Evolutionary conservation across 2,113 vertebrate species (phyloP).

Genomic region (Bucco capensis): DNA sequence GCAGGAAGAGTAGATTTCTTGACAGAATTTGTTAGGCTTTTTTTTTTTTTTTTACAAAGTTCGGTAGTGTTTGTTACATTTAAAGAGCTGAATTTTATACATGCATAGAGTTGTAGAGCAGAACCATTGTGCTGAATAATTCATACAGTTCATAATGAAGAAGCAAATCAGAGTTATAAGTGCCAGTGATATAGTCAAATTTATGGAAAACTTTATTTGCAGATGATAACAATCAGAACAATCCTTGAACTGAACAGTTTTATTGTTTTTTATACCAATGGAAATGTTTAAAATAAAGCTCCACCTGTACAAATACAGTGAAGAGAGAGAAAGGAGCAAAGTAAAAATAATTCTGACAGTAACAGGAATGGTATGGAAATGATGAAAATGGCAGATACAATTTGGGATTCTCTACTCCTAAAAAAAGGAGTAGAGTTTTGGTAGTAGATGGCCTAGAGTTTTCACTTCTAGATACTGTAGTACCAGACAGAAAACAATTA

Average conservation of each 20-base stretch:
- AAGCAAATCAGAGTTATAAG: not conserved
- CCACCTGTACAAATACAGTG: not conserved
- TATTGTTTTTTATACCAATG: not conserved
- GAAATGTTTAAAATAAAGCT: not conserved
- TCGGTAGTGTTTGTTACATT: not conserved
- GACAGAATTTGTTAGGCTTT: not conserved
- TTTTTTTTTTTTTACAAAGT: not conserved
- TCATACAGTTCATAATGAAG: not conserved
- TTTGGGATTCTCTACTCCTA: not conserved
- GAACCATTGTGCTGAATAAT: not conserved
- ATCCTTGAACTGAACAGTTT: not conserved
- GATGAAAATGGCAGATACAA: not conserved
- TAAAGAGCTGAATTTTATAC: not conserved
- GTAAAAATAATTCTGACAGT: not conserved
- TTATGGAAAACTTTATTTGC: not conserved
- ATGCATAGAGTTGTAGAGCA: not conserved
- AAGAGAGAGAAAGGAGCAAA: not conserved
- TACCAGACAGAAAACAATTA: not conserved
- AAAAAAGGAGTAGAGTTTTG: too few species aligned
- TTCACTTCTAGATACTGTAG: not conserved
- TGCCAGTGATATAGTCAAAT: not conserved
- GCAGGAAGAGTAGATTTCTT: not conserved
- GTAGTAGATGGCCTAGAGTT: not conserved
- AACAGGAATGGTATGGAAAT: not conserved
- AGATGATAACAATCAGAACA: not conserved